Percentiles rank a stretch among this genome's conserved stretches.
Conservation (phyloP, 1,140 invertebrate genomes). For the Chrysoperla carnea region DNA sequence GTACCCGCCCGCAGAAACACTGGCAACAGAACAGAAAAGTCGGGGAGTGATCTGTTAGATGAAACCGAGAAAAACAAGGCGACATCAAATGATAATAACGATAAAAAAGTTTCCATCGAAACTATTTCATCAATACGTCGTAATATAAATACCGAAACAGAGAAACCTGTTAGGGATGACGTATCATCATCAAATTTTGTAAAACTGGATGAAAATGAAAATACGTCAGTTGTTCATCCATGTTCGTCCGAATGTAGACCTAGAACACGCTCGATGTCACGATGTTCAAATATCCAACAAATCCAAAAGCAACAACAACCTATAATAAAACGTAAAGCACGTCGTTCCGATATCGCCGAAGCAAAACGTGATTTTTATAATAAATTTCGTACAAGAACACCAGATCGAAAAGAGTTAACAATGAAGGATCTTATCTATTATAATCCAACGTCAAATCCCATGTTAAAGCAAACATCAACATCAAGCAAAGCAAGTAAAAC, state of each 20-base stretch:
- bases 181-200: slow-evolving; percentile 1
- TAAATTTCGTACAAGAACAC: slow-evolving; percentile 31
- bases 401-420: slow-evolving; percentile 51
- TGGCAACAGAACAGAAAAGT: neutral
- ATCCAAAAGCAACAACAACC: neutral
- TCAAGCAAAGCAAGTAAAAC: slow-evolving; percentile 9
- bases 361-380: slow-evolving; percentile 35
- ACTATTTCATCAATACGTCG: neutral
- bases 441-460: slow-evolving; percentile 59
- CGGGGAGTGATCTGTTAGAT: no score
- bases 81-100: neutral
- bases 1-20: slow-evolving; percentile 17
- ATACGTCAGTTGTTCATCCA: slow-evolving; percentile 9
- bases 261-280: slow-evolving; percentile 17
- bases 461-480: slow-evolving; percentile 20
- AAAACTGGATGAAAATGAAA: neutral
- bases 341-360: slow-evolving; percentile 27
- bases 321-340: slow-evolving; percentile 7
- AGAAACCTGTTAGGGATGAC: slow-evolving; percentile 2
- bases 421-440: slow-evolving; percentile 86
- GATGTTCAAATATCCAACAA: neutral
- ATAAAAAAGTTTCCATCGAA: slow-evolving; percentile 2
- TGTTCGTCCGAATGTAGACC: slow-evolving; percentile 14
- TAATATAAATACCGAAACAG: neutral
- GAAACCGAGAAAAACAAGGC: neutral